Evolutionary conservation across 2,888 invertebrate genomes (phyloP).

Genomic region (Cantharis flavilabris): DNA sequence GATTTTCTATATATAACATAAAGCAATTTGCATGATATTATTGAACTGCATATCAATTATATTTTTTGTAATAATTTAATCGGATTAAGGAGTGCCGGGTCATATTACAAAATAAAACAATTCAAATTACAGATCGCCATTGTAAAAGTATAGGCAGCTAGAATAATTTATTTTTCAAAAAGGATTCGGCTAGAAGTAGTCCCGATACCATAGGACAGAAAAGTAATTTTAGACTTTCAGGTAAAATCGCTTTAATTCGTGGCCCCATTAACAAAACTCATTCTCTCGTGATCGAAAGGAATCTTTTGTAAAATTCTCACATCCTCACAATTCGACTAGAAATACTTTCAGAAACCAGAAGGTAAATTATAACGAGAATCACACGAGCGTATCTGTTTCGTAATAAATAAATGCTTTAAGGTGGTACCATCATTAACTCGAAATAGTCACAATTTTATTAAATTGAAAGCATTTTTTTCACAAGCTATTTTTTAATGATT

Average conservation of each 20-base stretch:
- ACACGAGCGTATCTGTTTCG: background rate
- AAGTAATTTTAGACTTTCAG: background rate
- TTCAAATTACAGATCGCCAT: background rate
- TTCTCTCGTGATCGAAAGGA: background rate
- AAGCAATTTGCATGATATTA: conserved; percentile 40
- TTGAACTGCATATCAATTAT: conserved; percentile 35
- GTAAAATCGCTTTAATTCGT: background rate
- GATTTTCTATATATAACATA: conserved; percentile 38
- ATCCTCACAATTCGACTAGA: background rate
- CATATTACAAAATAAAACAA: conserved; percentile 5
- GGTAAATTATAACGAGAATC: background rate
- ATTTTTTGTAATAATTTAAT: conserved; percentile 28
- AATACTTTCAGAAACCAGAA: background rate
- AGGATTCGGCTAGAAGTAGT: background rate
- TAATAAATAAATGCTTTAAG: background rate
- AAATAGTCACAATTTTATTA: too few relatives aligned
- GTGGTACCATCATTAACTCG: too few relatives aligned
- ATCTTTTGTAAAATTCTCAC: background rate
- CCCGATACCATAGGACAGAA: background rate
- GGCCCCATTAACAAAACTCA: background rate
- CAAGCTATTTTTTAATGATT: too few relatives aligned
- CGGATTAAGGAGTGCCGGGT: conserved; percentile 17
- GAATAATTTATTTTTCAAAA: background rate
- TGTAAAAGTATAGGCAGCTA: background rate
- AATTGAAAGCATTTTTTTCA: too few relatives aligned